A percentile compares a stretch with the other conserved stretches of the same genome.
Conservation (phyloP, 2,888 invertebrate genomes). For the Emmelina monodactyla region DNA sequence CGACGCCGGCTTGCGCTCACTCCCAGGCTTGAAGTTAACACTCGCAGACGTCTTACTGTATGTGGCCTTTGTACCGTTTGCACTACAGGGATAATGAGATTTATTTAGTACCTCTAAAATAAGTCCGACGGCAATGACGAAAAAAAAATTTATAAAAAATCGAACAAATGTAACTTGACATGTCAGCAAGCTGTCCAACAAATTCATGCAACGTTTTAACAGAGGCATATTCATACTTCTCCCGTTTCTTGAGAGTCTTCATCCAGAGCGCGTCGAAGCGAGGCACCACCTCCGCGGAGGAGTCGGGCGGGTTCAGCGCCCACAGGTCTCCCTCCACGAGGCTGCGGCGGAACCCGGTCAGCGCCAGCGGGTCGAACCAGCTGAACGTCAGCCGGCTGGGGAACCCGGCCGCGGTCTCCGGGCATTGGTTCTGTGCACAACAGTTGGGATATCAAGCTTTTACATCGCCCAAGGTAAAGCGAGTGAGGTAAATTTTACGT, state of each 20-base stretch:
- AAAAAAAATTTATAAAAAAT: too few species aligned
- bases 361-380: conserved; percentile 90
- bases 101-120: too few species aligned
- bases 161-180: too few species aligned
- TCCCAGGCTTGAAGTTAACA: conserved; percentile 75
- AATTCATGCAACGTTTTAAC: too few species aligned
- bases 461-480: too few species aligned
- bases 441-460: too few species aligned
- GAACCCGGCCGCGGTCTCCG: conserved; percentile 85
- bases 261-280: conserved; percentile 86
- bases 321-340: conserved; percentile 86
- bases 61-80: conserved; percentile 64
- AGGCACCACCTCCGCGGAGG: conserved; percentile 80
- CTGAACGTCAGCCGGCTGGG: conserved; percentile 85
- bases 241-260: conserved; percentile 69
- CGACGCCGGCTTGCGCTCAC: conserved; percentile 77
- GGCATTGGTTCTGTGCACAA: conserved; percentile 79
- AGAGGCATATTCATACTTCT: conserved; percentile 72
- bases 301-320: conserved; percentile 87
- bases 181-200: too few species aligned
- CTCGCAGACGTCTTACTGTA: conserved; percentile 74
- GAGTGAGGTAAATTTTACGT: too few species aligned
- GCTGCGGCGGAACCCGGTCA: conserved; percentile 85
- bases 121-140: too few species aligned
- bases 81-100: too few species aligned